phyloP scores from a whole-genome alignment of 2,888 invertebrate species.

The Rhagonycha fulva region DNA sequence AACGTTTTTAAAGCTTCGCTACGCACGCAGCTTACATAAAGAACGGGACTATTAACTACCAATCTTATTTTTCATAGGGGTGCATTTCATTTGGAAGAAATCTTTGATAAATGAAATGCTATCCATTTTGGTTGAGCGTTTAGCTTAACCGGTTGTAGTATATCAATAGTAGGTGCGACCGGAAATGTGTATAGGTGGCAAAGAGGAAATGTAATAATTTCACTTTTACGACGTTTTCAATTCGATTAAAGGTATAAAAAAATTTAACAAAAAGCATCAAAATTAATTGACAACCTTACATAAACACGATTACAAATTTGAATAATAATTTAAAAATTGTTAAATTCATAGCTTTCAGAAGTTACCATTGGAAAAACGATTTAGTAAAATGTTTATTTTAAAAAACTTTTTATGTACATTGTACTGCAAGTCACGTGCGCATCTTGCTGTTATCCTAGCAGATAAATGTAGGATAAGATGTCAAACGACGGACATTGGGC shows the following conservation, averaged over 20 bases:
- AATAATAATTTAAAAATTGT: not conserved
- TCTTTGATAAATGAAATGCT: constrained; percentile 46
- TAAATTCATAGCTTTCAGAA: not conserved
- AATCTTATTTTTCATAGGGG: constrained; percentile 46
- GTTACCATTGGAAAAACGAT: not conserved
- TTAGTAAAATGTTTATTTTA: not conserved
- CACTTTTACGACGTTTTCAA: constrained; percentile 20
- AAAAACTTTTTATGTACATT: constrained; percentile 17
- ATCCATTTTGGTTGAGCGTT: constrained; percentile 44
- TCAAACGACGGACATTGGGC: constrained; percentile 45
- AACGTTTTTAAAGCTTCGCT: constrained; percentile 45
- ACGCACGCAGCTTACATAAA: constrained; percentile 44
- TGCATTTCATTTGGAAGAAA: constrained; percentile 47
- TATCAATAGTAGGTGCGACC: constrained; percentile 27
- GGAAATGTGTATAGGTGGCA: constrained; percentile 28
- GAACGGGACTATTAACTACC: constrained; percentile 45
- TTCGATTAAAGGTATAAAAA: constrained; percentile 11
- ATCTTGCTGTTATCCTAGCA: constrained; percentile 44
- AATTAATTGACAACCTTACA: not conserved
- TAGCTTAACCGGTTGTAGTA: constrained; percentile 26
- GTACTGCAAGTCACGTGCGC: constrained; percentile 44
- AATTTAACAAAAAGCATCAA: not conserved
- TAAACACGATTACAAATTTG: not conserved
- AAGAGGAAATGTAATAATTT: constrained; percentile 29
- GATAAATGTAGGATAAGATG: constrained; percentile 48